Evolutionary conservation across 2,888 invertebrate species (phyloP).

Genomic region (Aspidapion aeneum): DNA sequence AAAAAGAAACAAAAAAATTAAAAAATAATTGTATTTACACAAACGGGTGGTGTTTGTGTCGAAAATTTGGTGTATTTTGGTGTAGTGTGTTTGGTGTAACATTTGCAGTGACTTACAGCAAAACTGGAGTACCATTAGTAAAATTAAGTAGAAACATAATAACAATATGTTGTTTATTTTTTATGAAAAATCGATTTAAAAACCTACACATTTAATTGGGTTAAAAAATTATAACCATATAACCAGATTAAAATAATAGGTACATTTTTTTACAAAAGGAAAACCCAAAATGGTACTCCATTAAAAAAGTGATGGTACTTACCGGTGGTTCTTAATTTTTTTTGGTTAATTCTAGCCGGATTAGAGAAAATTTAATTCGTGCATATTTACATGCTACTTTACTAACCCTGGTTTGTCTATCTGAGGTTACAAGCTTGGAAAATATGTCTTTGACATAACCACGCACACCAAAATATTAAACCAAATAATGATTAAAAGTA

Average conservation of each 20-base stretch:
- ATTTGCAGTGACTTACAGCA: neutral
- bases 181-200: too few species aligned
- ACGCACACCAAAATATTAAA: neutral
- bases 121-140: neutral
- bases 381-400: too few species aligned
- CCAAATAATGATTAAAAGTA: too few species aligned
- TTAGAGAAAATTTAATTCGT: too few species aligned
- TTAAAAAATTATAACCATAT: too few species aligned
- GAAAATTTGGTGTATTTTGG: slow-evolving; percentile 25
- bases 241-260: too few species aligned
- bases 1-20: slow-evolving; percentile 18
- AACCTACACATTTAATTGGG: too few species aligned
- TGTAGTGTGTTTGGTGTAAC: slow-evolving; percentile 8
- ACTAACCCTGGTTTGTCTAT: neutral
- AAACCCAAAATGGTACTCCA: neutral
- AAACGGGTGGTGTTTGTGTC: slow-evolving; percentile 18
- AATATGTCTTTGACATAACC: neutral
- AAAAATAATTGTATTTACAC: slow-evolving; percentile 25
- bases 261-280: too few species aligned
- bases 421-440: neutral
- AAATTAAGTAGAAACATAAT: too few species aligned
- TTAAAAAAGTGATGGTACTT: neutral
- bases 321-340: too few species aligned
- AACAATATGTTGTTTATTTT: too few species aligned
- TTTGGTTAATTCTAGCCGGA: too few species aligned